phyloP scores from a whole-genome alignment of 2,888 invertebrate species.

The Cataglyphis rosenhaueri region DNA sequence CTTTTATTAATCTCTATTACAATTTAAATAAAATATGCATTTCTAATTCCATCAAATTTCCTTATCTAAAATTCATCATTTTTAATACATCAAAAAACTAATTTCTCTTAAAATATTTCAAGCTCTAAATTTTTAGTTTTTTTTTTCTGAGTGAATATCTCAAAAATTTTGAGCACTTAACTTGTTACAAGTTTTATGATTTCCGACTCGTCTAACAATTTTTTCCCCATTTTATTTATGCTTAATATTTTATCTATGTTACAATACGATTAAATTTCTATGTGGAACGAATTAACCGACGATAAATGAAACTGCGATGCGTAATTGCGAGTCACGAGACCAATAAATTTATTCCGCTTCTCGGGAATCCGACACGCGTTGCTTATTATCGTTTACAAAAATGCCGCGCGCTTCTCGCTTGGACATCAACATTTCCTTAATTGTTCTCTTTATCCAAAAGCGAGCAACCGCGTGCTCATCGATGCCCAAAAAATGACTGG shows the following conservation, averaged over 20 bases:
- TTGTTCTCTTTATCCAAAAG: conserved; percentile 53
- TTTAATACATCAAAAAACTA: neutral
- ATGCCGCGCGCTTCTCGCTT: conserved; percentile 39
- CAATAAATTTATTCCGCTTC: conserved; percentile 51
- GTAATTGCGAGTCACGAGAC: conserved; percentile 47
- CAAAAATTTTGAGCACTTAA: neutral
- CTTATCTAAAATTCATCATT: neutral
- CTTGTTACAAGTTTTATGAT: neutral
- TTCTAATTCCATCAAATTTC: neutral
- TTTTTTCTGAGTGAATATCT: neutral
- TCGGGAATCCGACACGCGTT: conserved; percentile 46
- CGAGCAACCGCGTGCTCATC: conserved; percentile 43
- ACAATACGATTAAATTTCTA: conserved; percentile 16
- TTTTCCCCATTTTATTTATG: neutral
- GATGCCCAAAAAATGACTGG: conserved; percentile 54
- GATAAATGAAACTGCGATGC: conserved; percentile 44
- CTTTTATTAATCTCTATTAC: neutral
- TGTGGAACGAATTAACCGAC: conserved; percentile 27
- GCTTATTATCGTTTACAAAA: conserved; percentile 51
- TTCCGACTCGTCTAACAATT: neutral
- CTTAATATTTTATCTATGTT: neutral
- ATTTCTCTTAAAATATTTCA: neutral
- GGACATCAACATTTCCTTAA: conserved; percentile 49
- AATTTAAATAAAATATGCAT: neutral
- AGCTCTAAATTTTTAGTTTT: neutral